These are phyloP conservation scores for Andrena trimmerana DNA, from an alignment of 2,888 invertebrate genomes.

Conservation along the genomic window DNA sequence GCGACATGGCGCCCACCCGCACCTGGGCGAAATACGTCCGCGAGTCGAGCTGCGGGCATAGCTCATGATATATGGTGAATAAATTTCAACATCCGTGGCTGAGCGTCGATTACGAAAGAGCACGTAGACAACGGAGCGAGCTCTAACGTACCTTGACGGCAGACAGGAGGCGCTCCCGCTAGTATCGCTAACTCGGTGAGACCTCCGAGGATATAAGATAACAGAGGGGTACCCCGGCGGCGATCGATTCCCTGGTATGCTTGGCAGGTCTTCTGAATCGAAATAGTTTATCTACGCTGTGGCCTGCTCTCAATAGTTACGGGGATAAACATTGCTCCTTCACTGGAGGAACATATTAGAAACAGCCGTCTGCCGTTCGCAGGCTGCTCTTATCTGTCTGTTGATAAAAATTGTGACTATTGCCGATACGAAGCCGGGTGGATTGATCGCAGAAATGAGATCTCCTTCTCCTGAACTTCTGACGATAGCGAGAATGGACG, in stretches of 20 bases:
- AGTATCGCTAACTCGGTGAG: not conserved
- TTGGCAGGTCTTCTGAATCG: no score
- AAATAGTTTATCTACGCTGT: no score
- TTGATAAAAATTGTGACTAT: no score
- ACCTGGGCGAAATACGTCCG: constrained; percentile 91
- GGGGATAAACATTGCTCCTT: no score
- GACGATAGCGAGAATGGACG: no score
- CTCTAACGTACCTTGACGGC: constrained; percentile 36
- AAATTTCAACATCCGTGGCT: constrained; percentile 67
- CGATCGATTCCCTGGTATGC: not conserved
- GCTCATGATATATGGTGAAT: constrained; percentile 77
- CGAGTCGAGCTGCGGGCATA: constrained; percentile 88
- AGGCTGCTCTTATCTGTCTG: no score
- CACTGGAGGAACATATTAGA: no score
- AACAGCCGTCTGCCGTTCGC: no score
- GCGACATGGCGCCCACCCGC: constrained; percentile 88
- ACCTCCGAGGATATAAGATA: not conserved
- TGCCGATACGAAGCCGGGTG: no score
- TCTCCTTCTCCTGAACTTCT: no score
- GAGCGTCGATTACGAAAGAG: constrained; percentile 51
- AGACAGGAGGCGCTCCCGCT: constrained; percentile 3
- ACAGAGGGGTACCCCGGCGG: not conserved
- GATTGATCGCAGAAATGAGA: no score
- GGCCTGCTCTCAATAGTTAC: no score
- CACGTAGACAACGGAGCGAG: constrained; percentile 31